Evolutionary conservation across 1,140 invertebrate genomes (phyloP), one percentile per base, ranked within the genome.

Genomic region (Drosophila orosa): DNA sequence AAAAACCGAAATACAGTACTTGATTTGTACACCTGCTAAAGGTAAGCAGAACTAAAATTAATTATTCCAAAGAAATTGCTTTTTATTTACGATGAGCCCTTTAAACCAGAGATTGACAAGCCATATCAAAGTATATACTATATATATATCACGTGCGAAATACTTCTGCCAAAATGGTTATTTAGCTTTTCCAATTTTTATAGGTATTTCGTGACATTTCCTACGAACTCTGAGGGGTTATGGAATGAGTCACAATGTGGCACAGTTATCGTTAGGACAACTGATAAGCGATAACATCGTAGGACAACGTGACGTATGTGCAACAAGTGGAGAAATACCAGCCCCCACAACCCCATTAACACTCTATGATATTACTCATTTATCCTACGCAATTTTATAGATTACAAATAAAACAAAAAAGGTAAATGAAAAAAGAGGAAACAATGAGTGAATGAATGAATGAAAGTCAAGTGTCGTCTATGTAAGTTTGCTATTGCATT

Each of bases 271-370:
- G 17, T 22, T 66, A 33, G 39, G 25, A 67, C 40, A 24, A 27
- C 25, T 40, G 65, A 29, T 57, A 35, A 24, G 19, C 50, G 67
- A 71, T 71, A 67, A 69, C 39, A 37, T 45, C 61, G 29, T 40
- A 25, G 7, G 65, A 45, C 42, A 47, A 71, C 42, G 3, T 71
- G 65, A 71, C 65, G 65, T 71, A 71, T 71, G 45, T 22, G 65
- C 67, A 71, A 71, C 67, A 58, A 35, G 65, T 71, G 67, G 52
- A 48, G 40, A 40, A 58, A 13, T 8, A 27, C 29, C 12, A 39
- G 10, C 3, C 19, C 19, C 24, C 42, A n/a, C 9, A 15, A 22
- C 13, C 19, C 45, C 29, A 37, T 35, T 13, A 10, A 24, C 50
- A 35, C 50, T 54, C 3, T 9, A 12, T n/a, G 7, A 13, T 22